A percentile compares a stretch with the other conserved stretches of the same genome.
These are phyloP conservation scores for Semibalanus balanoides DNA, from an alignment of 1,140 invertebrate genomes.

Conservation along the genomic window DNA sequence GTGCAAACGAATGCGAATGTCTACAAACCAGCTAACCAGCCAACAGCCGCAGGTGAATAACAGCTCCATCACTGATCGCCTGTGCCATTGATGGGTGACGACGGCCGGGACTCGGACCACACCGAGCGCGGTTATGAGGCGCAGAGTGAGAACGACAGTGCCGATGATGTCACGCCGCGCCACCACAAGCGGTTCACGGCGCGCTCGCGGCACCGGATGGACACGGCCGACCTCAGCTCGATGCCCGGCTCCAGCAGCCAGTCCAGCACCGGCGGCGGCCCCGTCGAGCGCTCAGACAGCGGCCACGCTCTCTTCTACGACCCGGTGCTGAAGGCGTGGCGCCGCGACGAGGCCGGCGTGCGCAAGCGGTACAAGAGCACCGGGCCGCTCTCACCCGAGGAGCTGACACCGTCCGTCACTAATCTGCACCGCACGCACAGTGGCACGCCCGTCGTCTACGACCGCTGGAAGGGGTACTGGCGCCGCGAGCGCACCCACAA, in stretches of 20 bases:
- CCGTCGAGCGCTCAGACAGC: neutral
- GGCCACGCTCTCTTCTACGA: neutral
- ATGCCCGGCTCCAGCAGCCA: neutral
- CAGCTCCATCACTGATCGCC: too few species aligned
- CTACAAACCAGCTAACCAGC: too few species aligned
- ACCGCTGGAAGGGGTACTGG: neutral
- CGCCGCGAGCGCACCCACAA: neutral
- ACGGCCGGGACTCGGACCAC: neutral
- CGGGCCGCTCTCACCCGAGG: neutral
- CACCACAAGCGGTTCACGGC: neutral
- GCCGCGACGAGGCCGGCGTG: neutral
- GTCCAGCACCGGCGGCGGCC: neutral
- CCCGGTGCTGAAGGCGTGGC: neutral
- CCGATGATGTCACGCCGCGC: neutral
- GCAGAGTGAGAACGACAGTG: neutral
- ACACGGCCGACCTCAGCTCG: neutral
- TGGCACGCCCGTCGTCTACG: neutral
- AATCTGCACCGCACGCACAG: neutral
- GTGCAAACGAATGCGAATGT: too few species aligned
- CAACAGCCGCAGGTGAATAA: too few species aligned
- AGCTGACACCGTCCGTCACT: neutral
- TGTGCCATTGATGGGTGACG: too few species aligned
- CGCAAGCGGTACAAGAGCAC: neutral
- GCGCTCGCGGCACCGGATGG: neutral
- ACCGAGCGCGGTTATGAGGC: neutral